Percentiles rank a stretch among this genome's conserved stretches.
These are phyloP conservation scores for Drosophila rufa DNA, from an alignment of 1,140 invertebrate species.

Conservation along the genomic window DNA sequence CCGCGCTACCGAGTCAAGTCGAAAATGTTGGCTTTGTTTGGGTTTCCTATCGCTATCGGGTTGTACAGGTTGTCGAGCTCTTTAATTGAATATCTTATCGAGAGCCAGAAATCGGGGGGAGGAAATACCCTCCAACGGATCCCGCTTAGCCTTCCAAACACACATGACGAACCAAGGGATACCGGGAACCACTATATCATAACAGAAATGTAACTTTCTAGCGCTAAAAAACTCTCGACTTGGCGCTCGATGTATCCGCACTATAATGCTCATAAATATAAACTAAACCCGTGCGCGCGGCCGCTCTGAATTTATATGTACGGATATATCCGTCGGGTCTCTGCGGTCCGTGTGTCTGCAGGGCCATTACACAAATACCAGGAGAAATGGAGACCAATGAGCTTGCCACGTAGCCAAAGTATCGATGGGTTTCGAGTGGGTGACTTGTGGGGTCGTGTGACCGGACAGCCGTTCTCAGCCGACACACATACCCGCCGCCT, in stretches of 20 bases:
- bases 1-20: constrained; percentile 27
- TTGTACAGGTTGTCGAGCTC: constrained; percentile 52
- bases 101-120: background rate
- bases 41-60: constrained; percentile 23
- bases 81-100: constrained; percentile 57
- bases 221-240: constrained; percentile 44
- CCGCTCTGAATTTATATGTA: constrained; percentile 58
- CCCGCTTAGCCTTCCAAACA: constrained; percentile 13
- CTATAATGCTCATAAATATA: constrained; percentile 85
- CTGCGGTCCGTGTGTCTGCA: constrained; percentile 28
- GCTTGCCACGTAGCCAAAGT: constrained; percentile 76
- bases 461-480: constrained; percentile 72
- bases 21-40: constrained; percentile 32
- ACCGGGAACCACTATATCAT: background rate
- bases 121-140: constrained; percentile 2
- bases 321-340: constrained; percentile 46
- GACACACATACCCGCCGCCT: constrained; percentile 34
- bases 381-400: constrained; percentile 73
- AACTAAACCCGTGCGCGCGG: constrained; percentile 75
- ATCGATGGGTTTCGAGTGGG: constrained; percentile 79
- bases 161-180: constrained; percentile 20
- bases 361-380: constrained; percentile 59
- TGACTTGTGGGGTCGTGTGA: constrained; percentile 57
- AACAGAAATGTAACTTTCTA: constrained; percentile 16
- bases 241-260: constrained; percentile 82